Evolutionary conservation across 2,888 invertebrate genomes (phyloP).

Genomic region (Diabrotica balteata): DNA sequence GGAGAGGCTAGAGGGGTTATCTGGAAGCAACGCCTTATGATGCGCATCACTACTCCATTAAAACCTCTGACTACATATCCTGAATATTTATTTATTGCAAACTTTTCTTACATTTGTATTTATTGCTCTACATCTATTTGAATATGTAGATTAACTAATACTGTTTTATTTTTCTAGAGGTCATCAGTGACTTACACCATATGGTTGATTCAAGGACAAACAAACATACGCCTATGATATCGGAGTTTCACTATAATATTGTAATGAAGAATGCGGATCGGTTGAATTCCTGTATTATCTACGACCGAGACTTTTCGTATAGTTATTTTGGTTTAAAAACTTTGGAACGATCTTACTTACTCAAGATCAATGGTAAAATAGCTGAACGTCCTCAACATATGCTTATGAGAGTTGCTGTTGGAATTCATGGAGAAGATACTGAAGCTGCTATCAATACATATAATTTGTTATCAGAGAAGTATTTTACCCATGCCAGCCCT

Average conservation of each 20-base stretch:
- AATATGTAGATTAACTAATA: background rate
- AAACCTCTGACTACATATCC: too few species aligned
- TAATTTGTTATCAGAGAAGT: conserved; percentile 91
- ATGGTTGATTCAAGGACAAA: conserved; percentile 78
- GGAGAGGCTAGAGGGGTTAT: too few species aligned
- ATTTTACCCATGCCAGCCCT: conserved; percentile 98
- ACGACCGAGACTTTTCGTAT: conserved; percentile 95
- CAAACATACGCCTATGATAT: conserved; percentile 82
- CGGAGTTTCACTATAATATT: conserved; percentile 80
- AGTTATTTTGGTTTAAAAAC: conserved; percentile 99
- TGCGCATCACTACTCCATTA: too few species aligned
- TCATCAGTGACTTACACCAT: conserved; percentile 85
- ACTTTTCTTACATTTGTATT: too few species aligned
- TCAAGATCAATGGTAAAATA: conserved; percentile 90
- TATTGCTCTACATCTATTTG: too few species aligned
- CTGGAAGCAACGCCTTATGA: too few species aligned
- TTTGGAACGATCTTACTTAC: conserved; percentile 90
- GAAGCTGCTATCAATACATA: conserved; percentile 94
- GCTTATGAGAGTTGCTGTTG: conserved; percentile 97
- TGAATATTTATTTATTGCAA: too few species aligned
- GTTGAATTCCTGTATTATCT: conserved; percentile 93
- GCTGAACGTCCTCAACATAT: conserved; percentile 98
- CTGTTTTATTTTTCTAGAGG: conserved; percentile 71
- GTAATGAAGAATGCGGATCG: conserved; percentile 87
- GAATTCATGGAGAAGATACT: conserved; percentile 92